Percentiles rank a stretch among this genome's conserved stretches.
Evolutionary conservation across 2,113 vertebrate species (phyloP).

Genomic region (Aptenodytes patagonicus): DNA sequence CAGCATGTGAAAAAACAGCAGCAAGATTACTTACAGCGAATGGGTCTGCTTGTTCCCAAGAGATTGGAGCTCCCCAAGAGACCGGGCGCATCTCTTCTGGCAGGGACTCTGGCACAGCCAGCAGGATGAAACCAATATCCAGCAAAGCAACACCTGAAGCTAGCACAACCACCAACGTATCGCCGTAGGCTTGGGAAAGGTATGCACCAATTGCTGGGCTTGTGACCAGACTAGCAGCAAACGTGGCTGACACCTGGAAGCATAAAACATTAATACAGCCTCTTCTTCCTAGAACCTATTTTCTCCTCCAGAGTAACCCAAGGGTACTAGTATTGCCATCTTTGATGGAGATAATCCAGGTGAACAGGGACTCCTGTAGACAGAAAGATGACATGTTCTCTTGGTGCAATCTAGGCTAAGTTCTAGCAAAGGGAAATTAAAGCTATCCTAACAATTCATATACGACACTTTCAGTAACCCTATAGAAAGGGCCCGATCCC

Average conservation of each 20-base stretch:
- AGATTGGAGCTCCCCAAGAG: slow-evolving; percentile 90
- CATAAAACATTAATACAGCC: background rate
- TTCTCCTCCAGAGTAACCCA: background rate
- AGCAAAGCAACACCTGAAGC: slow-evolving; percentile 87
- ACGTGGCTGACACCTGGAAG: slow-evolving; percentile 88
- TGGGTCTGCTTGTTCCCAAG: slow-evolving; percentile 90
- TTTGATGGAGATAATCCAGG: background rate
- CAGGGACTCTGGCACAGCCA: slow-evolving; percentile 89
- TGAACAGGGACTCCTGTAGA: background rate
- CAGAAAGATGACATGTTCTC: background rate
- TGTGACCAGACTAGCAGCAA: slow-evolving; percentile 90
- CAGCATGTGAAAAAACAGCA: background rate
- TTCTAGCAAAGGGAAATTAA: background rate
- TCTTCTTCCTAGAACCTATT: background rate
- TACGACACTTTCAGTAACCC: background rate
- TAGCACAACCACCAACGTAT: slow-evolving; percentile 87
- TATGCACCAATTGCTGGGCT: slow-evolving; percentile 91
- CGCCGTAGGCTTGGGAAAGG: slow-evolving; percentile 83
- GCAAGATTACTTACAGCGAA: slow-evolving; percentile 79
- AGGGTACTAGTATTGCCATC: background rate
- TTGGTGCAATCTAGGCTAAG: background rate
- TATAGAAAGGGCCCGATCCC: background rate
- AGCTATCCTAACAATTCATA: background rate
- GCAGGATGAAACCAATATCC: slow-evolving; percentile 90
- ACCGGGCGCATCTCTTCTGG: slow-evolving; percentile 92